Percentiles rank a stretch among this genome's conserved stretches.
phyloP scores from a whole-genome alignment of 2,797 vertebrate species.

The Bradypus variegatus region DNA sequence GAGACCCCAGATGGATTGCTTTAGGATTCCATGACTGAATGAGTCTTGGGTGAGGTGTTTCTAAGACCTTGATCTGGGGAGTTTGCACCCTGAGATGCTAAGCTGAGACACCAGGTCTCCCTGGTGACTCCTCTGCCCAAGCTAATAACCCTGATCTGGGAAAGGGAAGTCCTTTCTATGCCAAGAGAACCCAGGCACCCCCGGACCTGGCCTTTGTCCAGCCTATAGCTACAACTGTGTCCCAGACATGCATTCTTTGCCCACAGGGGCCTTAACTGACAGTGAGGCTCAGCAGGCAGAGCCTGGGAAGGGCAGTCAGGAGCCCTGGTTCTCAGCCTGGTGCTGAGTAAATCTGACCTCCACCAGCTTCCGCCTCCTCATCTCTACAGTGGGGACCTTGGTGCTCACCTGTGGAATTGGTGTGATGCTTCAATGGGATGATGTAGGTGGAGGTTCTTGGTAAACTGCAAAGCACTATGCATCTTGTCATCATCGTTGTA shows the following conservation, averaged over 20 bases:
- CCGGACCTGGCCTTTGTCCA: not conserved
- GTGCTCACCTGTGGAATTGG: not conserved
- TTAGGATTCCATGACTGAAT: not conserved
- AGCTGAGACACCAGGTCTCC: not conserved
- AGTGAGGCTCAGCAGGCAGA: not conserved
- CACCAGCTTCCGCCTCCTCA: not conserved
- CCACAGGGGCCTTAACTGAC: not conserved
- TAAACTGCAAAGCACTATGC: not conserved
- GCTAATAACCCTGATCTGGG: not conserved
- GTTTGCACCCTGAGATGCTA: not conserved
- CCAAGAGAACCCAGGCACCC: not conserved
- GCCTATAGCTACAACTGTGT: not conserved
- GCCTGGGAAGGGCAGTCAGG: not conserved
- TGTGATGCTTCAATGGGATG: not conserved
- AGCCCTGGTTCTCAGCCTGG: not conserved
- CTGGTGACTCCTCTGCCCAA: not conserved
- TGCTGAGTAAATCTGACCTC: not conserved
- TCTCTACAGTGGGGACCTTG: not conserved
- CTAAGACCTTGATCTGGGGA: not conserved
- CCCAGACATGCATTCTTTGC: not conserved
- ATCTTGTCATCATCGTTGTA: rapidly evolving
- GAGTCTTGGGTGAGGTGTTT: not conserved
- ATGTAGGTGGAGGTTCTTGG: not conserved
- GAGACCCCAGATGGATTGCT: not conserved
- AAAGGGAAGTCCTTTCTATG: not conserved